Evolutionary conservation across 2,113 vertebrate species (phyloP), one percentile per base, ranked within the genome.

Genomic region (Calidris pugnax): DNA sequence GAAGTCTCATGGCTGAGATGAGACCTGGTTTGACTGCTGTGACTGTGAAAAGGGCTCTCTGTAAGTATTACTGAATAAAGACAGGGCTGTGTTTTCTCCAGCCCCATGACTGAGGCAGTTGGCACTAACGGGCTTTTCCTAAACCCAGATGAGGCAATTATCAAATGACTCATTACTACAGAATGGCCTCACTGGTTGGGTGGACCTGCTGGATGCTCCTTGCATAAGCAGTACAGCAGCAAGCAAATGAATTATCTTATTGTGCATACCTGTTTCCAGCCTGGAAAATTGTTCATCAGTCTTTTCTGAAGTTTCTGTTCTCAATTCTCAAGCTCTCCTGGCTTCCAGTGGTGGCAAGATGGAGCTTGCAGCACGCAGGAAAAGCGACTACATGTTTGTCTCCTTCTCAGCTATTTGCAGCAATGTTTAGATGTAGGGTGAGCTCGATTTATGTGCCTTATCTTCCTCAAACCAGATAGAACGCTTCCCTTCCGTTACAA

Each of bases 391-490:
- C 75, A 20, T 53, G 91, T 92, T 96, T 95, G 89, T 80, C 69
- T 96, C 85, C 93, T 96, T 37, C 96, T 97, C 87, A 95, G 96
- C 84, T 98, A 83, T 97, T 98, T 97, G 85, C 97, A 97, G 96
- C 94, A 97, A 88, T 79, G 77, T 95, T 98, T 85, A 97, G 89
- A 95, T 96, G 85, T 83, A 89, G 81, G 91, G 95, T 56, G 73
- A 88, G 77, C 93, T 92, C 18, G 22, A 96, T 97, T 97, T 97
- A 95, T 96, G 95, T 94, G 77, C 95, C 95, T 98, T 98, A 98
- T 98, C 97, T 98, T 90, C 85, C 75, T 92, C 93, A 94, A 81
- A 91, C 97, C 97, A 98, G 97, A 97, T 41, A 97, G 95, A 97
- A 85, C 60, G 53, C 71, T 75, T 97, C 53, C 76, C 85, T 94